Base-by-base conservation (phyloP, 2,888 invertebrate species). In the Dascillus cervinus region DNA sequence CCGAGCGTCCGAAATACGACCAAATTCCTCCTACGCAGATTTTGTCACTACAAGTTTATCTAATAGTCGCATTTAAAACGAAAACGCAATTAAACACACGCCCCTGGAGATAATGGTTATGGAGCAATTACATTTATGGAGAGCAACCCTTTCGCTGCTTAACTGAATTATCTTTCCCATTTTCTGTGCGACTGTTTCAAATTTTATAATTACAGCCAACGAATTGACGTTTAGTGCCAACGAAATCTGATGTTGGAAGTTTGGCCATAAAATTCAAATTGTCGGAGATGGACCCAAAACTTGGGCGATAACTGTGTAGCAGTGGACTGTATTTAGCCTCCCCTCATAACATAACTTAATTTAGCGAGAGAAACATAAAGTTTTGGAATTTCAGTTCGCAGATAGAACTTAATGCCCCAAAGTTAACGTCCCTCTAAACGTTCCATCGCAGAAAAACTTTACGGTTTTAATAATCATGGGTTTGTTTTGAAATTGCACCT, bases 291-390 rank as follows among this genome's bases (percentile, higher is more conserved):
- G n/a, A n/a, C 34, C 33, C 28, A 35, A 43, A 27, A 43, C 31
- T 41, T 41, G 32, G 26, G 38, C 38, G 37, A 29, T 41, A 41
- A 37, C 32, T 35, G 33, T 33, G 34, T 34, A 39, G 38, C 38
- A 37, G 34, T 37, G 39, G 34, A 41, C 38, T 34, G 39, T 39
- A 44, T 37, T 17, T 32, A 30, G 30, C 21, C n/a, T n/a, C n/a
- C 44, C 46, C 47, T 40, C 49, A 50, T 49, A 50, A 48, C 47
- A n/a, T 41, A 39, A 47, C 47, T 52, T 52, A 50, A 52, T 52
- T 52, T 52, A 48, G 46, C 46, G 50, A 44, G 37, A 46, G 49
- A n/a, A n/a, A 44, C 46, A 43, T 47, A 44, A 50, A 48, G n/a
- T n/a, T n/a, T 25, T 37, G 39, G 41, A 48, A 50, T 29, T 44